These are phyloP conservation scores for Aphelinus certus DNA, from an alignment of 1,140 invertebrate genomes.

Conservation along the genomic window DNA sequence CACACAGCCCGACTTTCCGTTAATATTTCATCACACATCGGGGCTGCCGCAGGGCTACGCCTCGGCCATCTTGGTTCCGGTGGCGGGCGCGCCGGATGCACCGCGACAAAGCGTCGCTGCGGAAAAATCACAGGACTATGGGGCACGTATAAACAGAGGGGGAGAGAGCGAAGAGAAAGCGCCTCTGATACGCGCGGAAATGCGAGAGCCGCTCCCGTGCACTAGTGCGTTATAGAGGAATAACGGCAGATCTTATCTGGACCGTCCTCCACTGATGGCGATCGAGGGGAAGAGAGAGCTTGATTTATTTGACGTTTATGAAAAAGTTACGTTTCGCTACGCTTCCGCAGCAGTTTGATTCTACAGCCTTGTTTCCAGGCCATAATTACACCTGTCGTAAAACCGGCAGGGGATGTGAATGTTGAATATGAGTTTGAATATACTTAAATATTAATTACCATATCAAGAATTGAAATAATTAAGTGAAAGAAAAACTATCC, in stretches of 20 bases:
- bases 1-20: slow-evolving; percentile 55
- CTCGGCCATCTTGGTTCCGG: slow-evolving; percentile 64
- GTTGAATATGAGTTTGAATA: no score
- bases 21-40: slow-evolving; percentile 60
- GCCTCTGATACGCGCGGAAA: slow-evolving; percentile 1
- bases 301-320: slow-evolving; percentile 20
- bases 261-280: background rate
- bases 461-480: no score
- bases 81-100: slow-evolving; percentile 55
- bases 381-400: no score
- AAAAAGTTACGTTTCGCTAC: slow-evolving; percentile 10
- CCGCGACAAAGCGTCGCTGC: slow-evolving; percentile 61
- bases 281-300: background rate
- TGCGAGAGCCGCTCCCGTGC: no score
- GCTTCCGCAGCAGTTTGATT: background rate
- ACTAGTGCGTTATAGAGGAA: no score
- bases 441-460: no score
- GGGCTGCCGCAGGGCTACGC: slow-evolving; percentile 45
- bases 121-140: slow-evolving; percentile 62
- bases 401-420: no score
- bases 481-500: no score
- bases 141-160: slow-evolving; percentile 58
- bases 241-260: slow-evolving; percentile 9
- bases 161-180: no score
- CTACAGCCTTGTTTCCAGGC: background rate